A percentile compares a stretch with the other conserved stretches of the same genome.
These are phyloP conservation scores for Copidosoma floridanum DNA, from an alignment of 1,140 invertebrate genomes.

Conservation along the genomic window DNA sequence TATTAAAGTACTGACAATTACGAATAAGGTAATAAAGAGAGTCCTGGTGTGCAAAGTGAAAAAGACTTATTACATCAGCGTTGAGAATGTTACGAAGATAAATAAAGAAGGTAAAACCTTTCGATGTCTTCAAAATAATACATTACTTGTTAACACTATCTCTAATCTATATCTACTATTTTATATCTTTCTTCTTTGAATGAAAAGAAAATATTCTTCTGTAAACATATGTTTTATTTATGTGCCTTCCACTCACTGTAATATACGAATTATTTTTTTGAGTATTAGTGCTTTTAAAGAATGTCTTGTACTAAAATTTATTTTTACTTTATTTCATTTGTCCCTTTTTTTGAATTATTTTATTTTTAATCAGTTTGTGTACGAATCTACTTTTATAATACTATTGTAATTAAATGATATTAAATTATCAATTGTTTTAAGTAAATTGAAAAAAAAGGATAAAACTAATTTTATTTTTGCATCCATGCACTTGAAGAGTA, in stretches of 20 bases:
- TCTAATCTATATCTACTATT: slow-evolving; percentile 45
- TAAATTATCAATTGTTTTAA: no score
- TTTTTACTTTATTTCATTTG: no score
- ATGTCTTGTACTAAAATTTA: no score
- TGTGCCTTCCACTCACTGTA: not conserved
- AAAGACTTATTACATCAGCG: not conserved
- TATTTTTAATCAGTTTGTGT: no score
- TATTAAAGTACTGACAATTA: not conserved
- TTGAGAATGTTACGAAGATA: not conserved
- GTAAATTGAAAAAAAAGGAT: no score
- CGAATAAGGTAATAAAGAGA: not conserved
- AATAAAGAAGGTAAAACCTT: slow-evolving; percentile 23
- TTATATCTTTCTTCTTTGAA: slow-evolving; percentile 47
- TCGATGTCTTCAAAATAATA: slow-evolving; percentile 33
- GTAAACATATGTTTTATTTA: slow-evolving; percentile 22
- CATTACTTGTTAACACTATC: slow-evolving; percentile 40
- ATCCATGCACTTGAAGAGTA: no score
- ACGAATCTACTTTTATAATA: no score
- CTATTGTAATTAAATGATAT: no score
- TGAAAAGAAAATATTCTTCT: slow-evolving; percentile 50
- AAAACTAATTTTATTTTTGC: no score
- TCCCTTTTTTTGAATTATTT: no score
- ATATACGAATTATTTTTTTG: not conserved
- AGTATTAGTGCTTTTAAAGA: not conserved
- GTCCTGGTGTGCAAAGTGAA: not conserved